Evolutionary conservation across 2,888 invertebrate species (phyloP).

Genomic region (Drosophila percnosoma): DNA sequence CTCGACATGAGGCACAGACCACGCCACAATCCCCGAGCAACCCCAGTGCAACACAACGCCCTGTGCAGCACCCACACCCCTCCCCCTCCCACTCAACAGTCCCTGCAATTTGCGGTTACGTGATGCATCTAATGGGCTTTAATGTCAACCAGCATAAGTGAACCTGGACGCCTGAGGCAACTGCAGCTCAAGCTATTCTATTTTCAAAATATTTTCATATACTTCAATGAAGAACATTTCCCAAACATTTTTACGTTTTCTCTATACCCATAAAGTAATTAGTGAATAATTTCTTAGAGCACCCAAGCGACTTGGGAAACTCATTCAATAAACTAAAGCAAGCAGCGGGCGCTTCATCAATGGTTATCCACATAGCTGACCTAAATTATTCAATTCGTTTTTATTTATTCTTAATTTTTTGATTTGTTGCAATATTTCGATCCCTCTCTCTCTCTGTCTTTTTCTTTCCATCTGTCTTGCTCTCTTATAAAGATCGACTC

Average conservation of each 20-base stretch:
- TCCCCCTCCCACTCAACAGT: slow-evolving; percentile 7
- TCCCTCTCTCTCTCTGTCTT: slow-evolving; percentile 11
- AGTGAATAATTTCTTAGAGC: slow-evolving; percentile 51
- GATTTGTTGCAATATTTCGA: slow-evolving; percentile 78
- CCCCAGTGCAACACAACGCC: slow-evolving; percentile 11
- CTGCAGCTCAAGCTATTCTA: slow-evolving; percentile 26
- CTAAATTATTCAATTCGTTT: slow-evolving; percentile 84
- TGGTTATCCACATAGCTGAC: slow-evolving; percentile 68
- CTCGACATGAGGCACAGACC: slow-evolving; percentile 50
- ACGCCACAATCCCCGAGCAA: background rate
- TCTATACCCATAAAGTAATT: slow-evolving; percentile 53
- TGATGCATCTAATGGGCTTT: slow-evolving; percentile 47
- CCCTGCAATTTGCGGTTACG: slow-evolving; percentile 48
- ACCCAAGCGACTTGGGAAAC: slow-evolving; percentile 39
- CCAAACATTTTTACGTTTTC: slow-evolving; percentile 16
- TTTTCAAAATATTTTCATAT: slow-evolving; percentile 76
- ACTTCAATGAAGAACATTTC: slow-evolving; percentile 58
- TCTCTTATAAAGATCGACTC: background rate
- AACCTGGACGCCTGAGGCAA: background rate
- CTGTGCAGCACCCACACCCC: background rate
- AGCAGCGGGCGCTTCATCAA: slow-evolving; percentile 43
- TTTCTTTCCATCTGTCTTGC: slow-evolving; percentile 21
- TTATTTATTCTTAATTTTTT: slow-evolving; percentile 84
- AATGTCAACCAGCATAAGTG: slow-evolving; percentile 82
- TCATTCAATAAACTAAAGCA: slow-evolving; percentile 22